These are phyloP conservation scores for Desmophyllum pertusum DNA, from an alignment of 92 coral and sea anemone genomes.

Conservation along the genomic window DNA sequence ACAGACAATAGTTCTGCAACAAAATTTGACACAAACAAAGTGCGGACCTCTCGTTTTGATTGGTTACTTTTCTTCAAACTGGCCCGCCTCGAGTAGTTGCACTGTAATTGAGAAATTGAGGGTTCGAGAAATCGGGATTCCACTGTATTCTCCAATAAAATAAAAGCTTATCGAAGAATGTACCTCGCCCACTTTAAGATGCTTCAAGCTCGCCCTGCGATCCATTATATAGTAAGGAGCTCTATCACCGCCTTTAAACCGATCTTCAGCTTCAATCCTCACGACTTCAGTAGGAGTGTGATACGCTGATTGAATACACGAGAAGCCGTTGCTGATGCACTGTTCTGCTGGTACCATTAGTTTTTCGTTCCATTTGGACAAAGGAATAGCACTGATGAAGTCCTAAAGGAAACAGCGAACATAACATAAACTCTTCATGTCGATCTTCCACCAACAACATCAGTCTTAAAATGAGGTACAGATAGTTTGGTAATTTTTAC, in stretches of 20 bases:
- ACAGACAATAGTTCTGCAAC: too few relatives aligned
- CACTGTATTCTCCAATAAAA: neutral
- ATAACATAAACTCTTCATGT: neutral
- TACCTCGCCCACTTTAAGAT: constrained; percentile 77
- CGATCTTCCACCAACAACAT: too few relatives aligned
- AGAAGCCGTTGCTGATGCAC: constrained; percentile 72
- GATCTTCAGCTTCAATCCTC: constrained; percentile 70
- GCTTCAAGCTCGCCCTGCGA: constrained; percentile 71
- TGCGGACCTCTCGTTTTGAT: too few relatives aligned
- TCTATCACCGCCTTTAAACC: constrained; percentile 62
- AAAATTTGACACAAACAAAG: too few relatives aligned
- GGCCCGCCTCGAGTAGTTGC: too few relatives aligned
- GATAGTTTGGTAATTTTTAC: too few relatives aligned
- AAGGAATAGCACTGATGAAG: constrained; percentile 74
- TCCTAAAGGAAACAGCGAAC: constrained; percentile 53
- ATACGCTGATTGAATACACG: constrained; percentile 70
- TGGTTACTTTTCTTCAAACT: too few relatives aligned
- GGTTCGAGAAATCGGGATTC: neutral
- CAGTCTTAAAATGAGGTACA: too few relatives aligned
- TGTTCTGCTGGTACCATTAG: constrained; percentile 79
- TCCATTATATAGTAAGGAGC: constrained; percentile 74
- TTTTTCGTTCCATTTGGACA: constrained; percentile 68
- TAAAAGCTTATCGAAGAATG: too few relatives aligned
- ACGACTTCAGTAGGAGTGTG: constrained; percentile 61
- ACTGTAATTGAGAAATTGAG: too few relatives aligned